phyloP scores from a whole-genome alignment of 1,140 invertebrate genomes.

The Drosophila mojavensis region DNA sequence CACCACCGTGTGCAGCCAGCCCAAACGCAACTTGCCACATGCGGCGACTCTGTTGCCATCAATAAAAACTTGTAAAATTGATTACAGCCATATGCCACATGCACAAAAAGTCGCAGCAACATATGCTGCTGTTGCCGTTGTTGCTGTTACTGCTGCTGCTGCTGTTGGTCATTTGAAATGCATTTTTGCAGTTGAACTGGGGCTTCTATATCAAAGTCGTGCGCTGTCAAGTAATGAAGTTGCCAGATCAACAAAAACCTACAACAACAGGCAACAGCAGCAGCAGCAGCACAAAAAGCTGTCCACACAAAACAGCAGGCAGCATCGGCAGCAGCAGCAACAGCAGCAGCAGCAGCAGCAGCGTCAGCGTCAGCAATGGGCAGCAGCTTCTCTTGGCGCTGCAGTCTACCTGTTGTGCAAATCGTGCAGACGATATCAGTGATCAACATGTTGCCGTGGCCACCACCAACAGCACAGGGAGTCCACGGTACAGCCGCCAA shows the following conservation, averaged over 20 bases:
- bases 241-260: conserved; percentile 79
- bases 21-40: conserved; percentile 65
- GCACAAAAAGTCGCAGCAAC: conserved; percentile 1
- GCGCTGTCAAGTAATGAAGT: conserved; percentile 81
- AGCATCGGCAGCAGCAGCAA: conserved; percentile 20
- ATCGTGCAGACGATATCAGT: conserved; percentile 77
- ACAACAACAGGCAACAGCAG: conserved; percentile 46
- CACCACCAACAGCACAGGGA: conserved; percentile 36
- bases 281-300: conserved; percentile 45
- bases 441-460: conserved; percentile 75
- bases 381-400: conserved; percentile 28
- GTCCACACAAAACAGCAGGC: conserved; percentile 52
- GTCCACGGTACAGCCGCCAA: conserved; percentile 35
- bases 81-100: conserved; percentile 65
- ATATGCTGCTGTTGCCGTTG: conserved; percentile 24
- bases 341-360: conserved; percentile 17
- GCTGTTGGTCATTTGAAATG: conserved; percentile 58
- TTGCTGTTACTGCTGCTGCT: conserved; percentile 24
- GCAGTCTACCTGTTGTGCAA: conserved; percentile 70
- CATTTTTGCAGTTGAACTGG: conserved; percentile 38
- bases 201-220: conserved; percentile 73
- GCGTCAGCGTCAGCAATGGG: conserved; percentile 26
- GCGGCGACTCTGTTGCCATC: conserved; percentile 50
- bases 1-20: conserved; percentile 29
- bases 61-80: conserved; percentile 81